A percentile compares a stretch with the other conserved stretches of the same genome.
phyloP scores from a whole-genome alignment of 2,797 vertebrate genomes.

The Sciurus vulgaris region DNA sequence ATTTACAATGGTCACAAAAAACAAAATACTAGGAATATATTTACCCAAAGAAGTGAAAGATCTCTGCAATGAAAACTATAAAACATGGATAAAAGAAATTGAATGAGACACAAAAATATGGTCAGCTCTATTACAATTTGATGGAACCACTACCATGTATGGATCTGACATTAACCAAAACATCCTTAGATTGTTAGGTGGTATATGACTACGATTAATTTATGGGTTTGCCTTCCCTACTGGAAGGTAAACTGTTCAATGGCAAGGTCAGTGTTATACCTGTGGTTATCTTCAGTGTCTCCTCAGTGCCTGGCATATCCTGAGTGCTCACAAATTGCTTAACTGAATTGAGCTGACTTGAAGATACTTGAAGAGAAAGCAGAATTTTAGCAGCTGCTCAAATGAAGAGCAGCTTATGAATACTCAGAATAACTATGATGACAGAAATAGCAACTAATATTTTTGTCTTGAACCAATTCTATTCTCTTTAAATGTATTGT shows the following conservation, averaged over 20 bases:
- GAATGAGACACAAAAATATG: not conserved
- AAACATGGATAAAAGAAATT: not conserved
- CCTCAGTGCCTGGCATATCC: not conserved
- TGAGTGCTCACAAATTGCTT: not conserved
- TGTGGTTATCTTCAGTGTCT: not conserved
- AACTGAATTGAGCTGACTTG: not conserved
- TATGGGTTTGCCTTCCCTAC: not conserved
- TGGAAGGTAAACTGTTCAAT: not conserved
- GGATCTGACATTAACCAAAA: not conserved
- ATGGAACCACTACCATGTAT: not conserved
- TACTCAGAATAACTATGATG: not conserved
- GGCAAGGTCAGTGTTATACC: not conserved
- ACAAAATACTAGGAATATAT: not conserved
- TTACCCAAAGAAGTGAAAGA: not conserved
- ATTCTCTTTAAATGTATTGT: not conserved
- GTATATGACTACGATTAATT: not conserved
- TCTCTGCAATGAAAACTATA: not conserved
- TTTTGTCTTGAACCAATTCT: conserved; percentile 5
- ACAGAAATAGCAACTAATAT: not conserved
- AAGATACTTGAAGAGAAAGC: not conserved
- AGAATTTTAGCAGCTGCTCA: conserved; percentile 15
- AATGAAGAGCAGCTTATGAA: not conserved
- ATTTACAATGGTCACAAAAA: not conserved
- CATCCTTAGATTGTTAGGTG: not conserved
- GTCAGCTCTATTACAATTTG: not conserved